Percentiles rank a stretch among this genome's conserved stretches.
Evolutionary conservation across 2,888 invertebrate genomes (phyloP).

Genomic region (Parnassius orleans): DNA sequence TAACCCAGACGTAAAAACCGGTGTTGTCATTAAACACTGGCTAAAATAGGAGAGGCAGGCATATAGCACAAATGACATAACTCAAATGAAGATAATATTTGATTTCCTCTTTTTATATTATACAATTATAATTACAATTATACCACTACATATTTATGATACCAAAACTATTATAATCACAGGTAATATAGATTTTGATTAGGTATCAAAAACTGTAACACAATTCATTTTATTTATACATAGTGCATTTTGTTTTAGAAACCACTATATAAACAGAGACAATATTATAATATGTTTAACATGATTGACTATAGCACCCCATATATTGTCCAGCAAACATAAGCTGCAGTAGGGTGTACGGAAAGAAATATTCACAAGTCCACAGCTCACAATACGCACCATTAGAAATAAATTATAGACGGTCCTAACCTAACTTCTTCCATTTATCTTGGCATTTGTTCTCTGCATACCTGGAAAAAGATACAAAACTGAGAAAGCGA

Average conservation of each 20-base stretch:
- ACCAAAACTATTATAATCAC: conserved; percentile 40
- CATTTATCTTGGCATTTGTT: conserved; percentile 80
- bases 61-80: conserved; percentile 16
- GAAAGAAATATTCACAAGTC: conserved; percentile 74
- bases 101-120: conserved; percentile 30
- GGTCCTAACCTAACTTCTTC: conserved; percentile 66
- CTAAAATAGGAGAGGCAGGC: neutral
- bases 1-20: too few species aligned
- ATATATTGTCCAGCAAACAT: conserved; percentile 66
- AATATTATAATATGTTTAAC: conserved; percentile 59
- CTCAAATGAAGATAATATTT: conserved; percentile 23
- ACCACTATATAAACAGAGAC: conserved; percentile 63
- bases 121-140: conserved; percentile 38
- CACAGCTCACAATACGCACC: conserved; percentile 79
- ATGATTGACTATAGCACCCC: conserved; percentile 77
- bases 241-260: conserved; percentile 63
- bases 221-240: conserved; percentile 48
- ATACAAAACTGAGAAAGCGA: conserved; percentile 1
- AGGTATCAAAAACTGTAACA: conserved; percentile 52
- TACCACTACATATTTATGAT: conserved; percentile 38
- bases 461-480: conserved; percentile 73
- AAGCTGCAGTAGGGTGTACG: conserved; percentile 58
- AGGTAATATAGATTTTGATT: conserved; percentile 51
- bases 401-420: conserved; percentile 80
- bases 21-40: too few species aligned